phyloP scores from a whole-genome alignment of 2,113 vertebrate species.

The Percina caprodes region DNA sequence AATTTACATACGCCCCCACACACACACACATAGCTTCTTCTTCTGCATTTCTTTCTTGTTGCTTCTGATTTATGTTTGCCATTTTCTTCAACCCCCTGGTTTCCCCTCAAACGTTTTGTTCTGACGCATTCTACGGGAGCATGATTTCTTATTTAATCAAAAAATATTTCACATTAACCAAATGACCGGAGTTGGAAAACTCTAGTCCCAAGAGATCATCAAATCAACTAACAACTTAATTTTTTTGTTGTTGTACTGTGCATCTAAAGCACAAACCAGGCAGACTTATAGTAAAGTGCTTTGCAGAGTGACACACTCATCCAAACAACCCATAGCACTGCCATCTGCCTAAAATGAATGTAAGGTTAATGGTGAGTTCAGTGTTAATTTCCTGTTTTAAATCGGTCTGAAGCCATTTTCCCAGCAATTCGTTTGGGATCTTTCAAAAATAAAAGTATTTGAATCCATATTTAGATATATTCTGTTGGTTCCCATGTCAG shows the following conservation, averaged over 20 bases:
- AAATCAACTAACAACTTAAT: neutral
- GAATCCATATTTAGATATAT: slow-evolving; percentile 30
- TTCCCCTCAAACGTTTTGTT: neutral
- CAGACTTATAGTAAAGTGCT: slow-evolving; percentile 34
- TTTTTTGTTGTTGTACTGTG: neutral
- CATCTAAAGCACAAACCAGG: slow-evolving; percentile 20
- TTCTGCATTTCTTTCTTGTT: neutral
- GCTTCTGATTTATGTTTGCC: slow-evolving; percentile 6
- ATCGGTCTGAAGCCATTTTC: slow-evolving; percentile 48
- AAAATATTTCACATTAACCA: slow-evolving; percentile 14
- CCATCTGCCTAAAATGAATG: slow-evolving; percentile 57
- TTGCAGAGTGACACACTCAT: slow-evolving; percentile 36
- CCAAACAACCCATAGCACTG: slow-evolving; percentile 51
- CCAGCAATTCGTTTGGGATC: slow-evolving; percentile 54
- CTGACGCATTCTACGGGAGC: slow-evolving; percentile 6
- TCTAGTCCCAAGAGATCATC: slow-evolving; percentile 13
- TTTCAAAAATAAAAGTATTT: slow-evolving; percentile 51
- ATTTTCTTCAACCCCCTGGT: neutral
- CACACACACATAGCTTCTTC: neutral
- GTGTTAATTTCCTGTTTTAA: slow-evolving; percentile 71
- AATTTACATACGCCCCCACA: neutral
- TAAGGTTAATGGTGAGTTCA: slow-evolving; percentile 71
- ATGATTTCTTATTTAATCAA: slow-evolving; percentile 12
- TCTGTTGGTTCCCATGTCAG: slow-evolving; percentile 28
- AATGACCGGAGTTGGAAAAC: neutral